Base-by-base conservation (phyloP, 2,888 invertebrate genomes). In the Gordius sp. region DNA sequence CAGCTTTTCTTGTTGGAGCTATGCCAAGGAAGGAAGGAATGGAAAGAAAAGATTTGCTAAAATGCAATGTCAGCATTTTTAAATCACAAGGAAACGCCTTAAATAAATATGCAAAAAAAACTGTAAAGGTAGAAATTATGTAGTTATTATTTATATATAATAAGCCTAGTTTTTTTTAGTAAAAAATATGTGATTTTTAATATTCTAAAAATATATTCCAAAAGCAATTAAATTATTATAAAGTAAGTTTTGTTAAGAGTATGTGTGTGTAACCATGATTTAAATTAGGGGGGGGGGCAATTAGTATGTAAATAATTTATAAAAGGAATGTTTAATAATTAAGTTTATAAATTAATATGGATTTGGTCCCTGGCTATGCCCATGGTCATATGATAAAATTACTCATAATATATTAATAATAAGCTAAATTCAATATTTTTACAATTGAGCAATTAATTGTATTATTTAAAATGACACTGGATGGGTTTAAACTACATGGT, bases 21-120 rank as follows among this genome's bases (percentile, higher is more conserved):
- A 91, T 93, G 91, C 97, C 97, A 1, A 78, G 97, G 58, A 82
- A 80, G 66, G 79, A 84, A 68, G 93, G 93, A 57, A 99, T 97
- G 97, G 93, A 97, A 70, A 78, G 97, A 58, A 97, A 93, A 70
- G 97, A 99, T 68, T 76, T 99, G 41, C 75, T 97, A 2, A 80
- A 85, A 18, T 93, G 91, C 33, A 99, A 97, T 71, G 91, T 93
- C 2, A 85, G 82, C 69, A 97, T 99, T 67, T 97, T 97, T 72
- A 87, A 91, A 72, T 81, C 79, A 57, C 93, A 93, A 64, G 93
- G 97, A 16, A 79, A 82, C 67, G 89, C 93, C 2, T 70, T 97
- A 41, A 81, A 93, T 66, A 78, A 83, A 67, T 76, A 77, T 67
- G 84, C 91, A 28, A 82, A 80, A 64, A 89, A 89, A 66, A 79